phyloP scores from a whole-genome alignment of 1,140 invertebrate species.

The Sarcophaga peregrina region DNA sequence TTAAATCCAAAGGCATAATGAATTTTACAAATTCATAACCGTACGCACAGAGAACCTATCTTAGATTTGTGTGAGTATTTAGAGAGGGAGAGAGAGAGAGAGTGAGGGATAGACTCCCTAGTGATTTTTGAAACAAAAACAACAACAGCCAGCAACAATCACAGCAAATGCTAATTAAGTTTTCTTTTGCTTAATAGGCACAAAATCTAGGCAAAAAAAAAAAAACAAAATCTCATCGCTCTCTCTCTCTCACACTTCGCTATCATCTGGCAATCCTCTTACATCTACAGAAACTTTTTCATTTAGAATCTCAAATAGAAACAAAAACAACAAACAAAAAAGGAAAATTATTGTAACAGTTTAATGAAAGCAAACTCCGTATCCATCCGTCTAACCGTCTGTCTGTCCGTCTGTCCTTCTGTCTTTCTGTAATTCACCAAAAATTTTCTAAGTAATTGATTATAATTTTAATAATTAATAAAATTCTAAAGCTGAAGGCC shows the following conservation, averaged over 20 bases:
- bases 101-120: neutral
- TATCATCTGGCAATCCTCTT: neutral
- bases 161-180: slow-evolving; percentile 56
- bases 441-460: neutral
- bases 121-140: neutral
- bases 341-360: neutral
- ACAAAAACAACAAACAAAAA: too few species aligned
- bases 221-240: neutral
- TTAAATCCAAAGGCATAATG: too few species aligned
- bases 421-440: neutral
- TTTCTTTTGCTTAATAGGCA: slow-evolving; percentile 56
- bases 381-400: too few species aligned
- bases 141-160: too few species aligned
- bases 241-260: too few species aligned
- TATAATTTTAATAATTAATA: neutral
- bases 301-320: too few species aligned
- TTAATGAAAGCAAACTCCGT: slow-evolving; percentile 4
- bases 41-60: too few species aligned
- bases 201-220: slow-evolving; percentile 47
- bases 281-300: too few species aligned
- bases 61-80: too few species aligned
- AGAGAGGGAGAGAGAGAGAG: too few species aligned
- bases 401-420: neutral
- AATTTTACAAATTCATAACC: too few species aligned
- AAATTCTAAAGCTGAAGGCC: too few species aligned